Base-by-base conservation (phyloP, 2,113 vertebrate species). In the Strix uralensis region DNA sequence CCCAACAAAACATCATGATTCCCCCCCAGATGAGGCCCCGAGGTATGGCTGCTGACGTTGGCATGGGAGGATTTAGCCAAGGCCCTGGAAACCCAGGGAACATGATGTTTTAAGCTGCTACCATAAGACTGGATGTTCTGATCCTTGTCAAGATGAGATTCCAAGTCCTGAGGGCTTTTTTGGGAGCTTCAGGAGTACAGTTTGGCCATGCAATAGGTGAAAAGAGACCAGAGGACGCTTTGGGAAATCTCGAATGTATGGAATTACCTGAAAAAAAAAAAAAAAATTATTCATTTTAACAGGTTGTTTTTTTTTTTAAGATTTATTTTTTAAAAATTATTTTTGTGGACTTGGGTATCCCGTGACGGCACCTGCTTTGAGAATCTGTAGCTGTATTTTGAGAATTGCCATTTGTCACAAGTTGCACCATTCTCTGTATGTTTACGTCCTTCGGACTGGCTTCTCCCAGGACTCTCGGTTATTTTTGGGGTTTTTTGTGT, bases 1-100 rank as follows among this genome's bases (percentile, higher is more conserved):
- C 99, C 97, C 99, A 99, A 98, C 99, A 99, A 98, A 99, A 99
- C 98, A 99, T 99, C 99, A 99, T 99, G 99, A 99, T 99, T 97
- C 99, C 99, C 73, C 98, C 99, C 63, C 99, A 99, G 97, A 99
- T 99, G 99, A 99, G 99, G 98, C 99, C 99, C 57, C 98, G 99
- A 94, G 99, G 99, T 87, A 98, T 99, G 98, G 98, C 98, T 93
- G 98, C 98, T 90, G 99, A 99, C 29, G 99, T 99, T 98, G 99
- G 99, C 98, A 99, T 99, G 99, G 99, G 99, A 91, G 99, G 99
- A 88, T 99, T 99, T 97, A 99, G 99, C 98, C 99, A 99, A 97
- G 99, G 99, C 93, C 99, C 99, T 95, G 99, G 99, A 94, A 99
- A 99, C 96, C 98, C 99, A 97, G 99, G 99, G 98, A 99, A 99